Base-by-base conservation (phyloP, 2,113 vertebrate species). In the Naja naja region DNA sequence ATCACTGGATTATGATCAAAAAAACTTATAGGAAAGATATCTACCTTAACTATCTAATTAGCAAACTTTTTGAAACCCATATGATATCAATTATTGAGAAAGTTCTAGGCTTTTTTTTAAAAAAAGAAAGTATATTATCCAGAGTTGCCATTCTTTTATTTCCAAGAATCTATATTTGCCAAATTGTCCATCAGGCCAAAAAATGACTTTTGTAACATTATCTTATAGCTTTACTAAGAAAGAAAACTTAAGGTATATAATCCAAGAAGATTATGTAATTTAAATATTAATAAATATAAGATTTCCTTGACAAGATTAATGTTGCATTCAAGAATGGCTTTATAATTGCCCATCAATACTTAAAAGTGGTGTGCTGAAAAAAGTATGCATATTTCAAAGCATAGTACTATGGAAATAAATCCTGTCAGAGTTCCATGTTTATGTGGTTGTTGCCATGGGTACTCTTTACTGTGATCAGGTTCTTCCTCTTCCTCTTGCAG, bases 401-500 rank as follows among this genome's bases (percentile, higher is more conserved):
- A 74, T 18, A 74, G n/a, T 94, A 39, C 34, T 60, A 20, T 54
- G 34, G 89, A 93, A 85, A 54, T 1, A 12, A 39, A 81, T 43
- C 39, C 34, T 39, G 5, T 27, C 0, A 4, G 27, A 55, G 3
- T 85, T 90, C 54, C 22, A 60, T 58, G n/a, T n/a, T 88, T 25
- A 64, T 25, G 12, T 89, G 3, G 4, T 89, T 74, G 6, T 49
- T 47, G 25, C 56, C 20, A 47, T 45, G 43, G 25, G 22, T 74
- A 34, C 1, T 58, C 56, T 58, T 85, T 25, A 34, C 7, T 39
- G 30, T 34, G 22, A 20, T 14, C 86, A 87, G 93, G 45, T 91
- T 91, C 6, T 93, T 5, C 92, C 30, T 90, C n/a, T 93, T 25
- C 94, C 54, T 74, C 93, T 53, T 27, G 9, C 88, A 99, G 99